These are phyloP conservation scores for Drosophila nannoptera DNA, from an alignment of 1,140 invertebrate genomes.

Conservation along the genomic window DNA sequence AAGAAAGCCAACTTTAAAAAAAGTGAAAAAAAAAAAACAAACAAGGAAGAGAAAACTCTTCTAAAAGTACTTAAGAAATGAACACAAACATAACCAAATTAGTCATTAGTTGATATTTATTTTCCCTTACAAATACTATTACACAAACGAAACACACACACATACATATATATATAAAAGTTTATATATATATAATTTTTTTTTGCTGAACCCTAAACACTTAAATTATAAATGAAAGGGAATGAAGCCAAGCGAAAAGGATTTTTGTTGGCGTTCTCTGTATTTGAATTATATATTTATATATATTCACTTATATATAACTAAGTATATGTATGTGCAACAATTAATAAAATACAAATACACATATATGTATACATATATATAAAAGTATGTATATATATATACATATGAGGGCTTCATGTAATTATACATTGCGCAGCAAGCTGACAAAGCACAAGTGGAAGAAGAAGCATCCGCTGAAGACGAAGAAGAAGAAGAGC, in stretches of 20 bases:
- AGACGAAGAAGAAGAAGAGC: background rate
- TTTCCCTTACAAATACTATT: conserved; percentile 22
- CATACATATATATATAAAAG: conserved; percentile 16
- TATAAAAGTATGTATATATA: conserved; percentile 16
- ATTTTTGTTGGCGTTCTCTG: conserved; percentile 21
- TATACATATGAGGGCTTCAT: conserved; percentile 24
- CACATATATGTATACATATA: conserved; percentile 1
- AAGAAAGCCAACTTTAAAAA: conserved; percentile 18
- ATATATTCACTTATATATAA: background rate
- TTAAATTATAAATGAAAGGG: conserved; percentile 39
- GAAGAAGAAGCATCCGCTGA: background rate
- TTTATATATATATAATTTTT: conserved; percentile 26
- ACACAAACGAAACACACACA: conserved; percentile 18
- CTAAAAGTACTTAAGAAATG: conserved; percentile 41
- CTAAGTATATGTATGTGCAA: no score
- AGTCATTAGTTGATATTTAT: conserved; percentile 76
- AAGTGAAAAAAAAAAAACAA: conserved; percentile 26
- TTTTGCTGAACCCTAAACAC: conserved; percentile 47
- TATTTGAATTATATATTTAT: conserved; percentile 10
- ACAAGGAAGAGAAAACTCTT: conserved; percentile 19
- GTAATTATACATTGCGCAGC: conserved; percentile 19
- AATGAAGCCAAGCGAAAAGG: conserved; percentile 8
- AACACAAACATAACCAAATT: conserved; percentile 75
- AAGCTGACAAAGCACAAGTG: background rate
- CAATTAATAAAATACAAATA: conserved; percentile 1